Evolutionary conservation across 2,888 invertebrate genomes (phyloP).

Genomic region (Sabatieria punctata): DNA sequence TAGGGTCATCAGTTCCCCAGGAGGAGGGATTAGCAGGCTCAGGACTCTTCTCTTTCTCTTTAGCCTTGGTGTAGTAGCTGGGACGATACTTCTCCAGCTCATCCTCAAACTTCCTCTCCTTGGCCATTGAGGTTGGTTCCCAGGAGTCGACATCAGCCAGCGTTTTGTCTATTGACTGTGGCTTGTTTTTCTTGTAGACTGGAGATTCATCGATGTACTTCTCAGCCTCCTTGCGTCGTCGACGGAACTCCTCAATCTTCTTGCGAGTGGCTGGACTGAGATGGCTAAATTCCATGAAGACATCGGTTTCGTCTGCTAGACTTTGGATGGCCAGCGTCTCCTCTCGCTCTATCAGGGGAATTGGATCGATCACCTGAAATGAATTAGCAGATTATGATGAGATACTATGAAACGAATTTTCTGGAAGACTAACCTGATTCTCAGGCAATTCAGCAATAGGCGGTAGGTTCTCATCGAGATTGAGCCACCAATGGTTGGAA

Average conservation of each 20-base stretch:
- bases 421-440: too few species aligned
- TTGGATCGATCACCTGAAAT: slow-evolving; percentile 26
- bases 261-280: slow-evolving; percentile 14
- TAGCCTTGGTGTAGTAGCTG: too few species aligned
- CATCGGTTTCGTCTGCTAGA: slow-evolving; percentile 29
- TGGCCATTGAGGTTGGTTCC: too few species aligned
- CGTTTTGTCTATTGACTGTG: not conserved
- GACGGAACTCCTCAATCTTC: slow-evolving; percentile 24
- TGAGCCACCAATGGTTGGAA: slow-evolving; percentile 93
- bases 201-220: slow-evolving; percentile 27
- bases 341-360: slow-evolving; percentile 27
- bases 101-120: too few species aligned
- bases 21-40: too few species aligned
- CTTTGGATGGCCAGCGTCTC: slow-evolving; percentile 30
- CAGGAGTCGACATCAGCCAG: not conserved
- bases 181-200: too few species aligned
- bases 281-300: slow-evolving; percentile 31
- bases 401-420: too few species aligned
- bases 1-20: slow-evolving; percentile 19
- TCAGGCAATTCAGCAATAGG: slow-evolving; percentile 30
- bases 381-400: too few species aligned
- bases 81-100: too few species aligned
- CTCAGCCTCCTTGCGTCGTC: slow-evolving; percentile 29
- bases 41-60: too few species aligned
- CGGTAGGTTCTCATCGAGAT: slow-evolving; percentile 36